Base-by-base conservation (phyloP, 2,888 invertebrate genomes). In the Agapostemon virescens region DNA sequence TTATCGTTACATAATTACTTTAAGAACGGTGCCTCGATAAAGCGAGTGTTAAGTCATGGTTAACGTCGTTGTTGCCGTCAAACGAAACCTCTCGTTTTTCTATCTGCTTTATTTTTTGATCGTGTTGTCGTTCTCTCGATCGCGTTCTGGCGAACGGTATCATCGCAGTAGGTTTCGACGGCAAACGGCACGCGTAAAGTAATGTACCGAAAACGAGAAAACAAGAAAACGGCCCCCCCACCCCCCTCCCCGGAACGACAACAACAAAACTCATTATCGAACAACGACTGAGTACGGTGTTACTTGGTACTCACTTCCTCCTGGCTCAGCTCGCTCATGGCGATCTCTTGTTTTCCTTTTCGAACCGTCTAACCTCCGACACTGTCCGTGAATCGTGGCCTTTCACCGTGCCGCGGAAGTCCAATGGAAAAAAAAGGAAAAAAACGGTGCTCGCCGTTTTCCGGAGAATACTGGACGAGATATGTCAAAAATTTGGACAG, bases 311-410 rank as follows among this genome's bases (percentile, higher is more conserved):
- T 95, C 94, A 97, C 97, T 96, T 97, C 97, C 93, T 97, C 97
- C 93, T 96, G 97, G 92, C 96, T 96, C 89, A 97, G 94, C 95
- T 97, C 97, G 94, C 96, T 96, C 97, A 97, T 97, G 86, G 86
- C 87, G 86, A 88, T 88, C 79, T 83, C 78, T 74, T 78, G 67
- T 83, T 85, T 82, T 73, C 71, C 69, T 74, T 77, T 67, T 79
- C 63, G 49, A 49, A 45, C 64, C 42, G 52, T 79, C 58, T 75
- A 78, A 83, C 69, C 77, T 76, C 66, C 72, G 71, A 67, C 72
- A 73, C 77, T n/a, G 55, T 33, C 58, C 67, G 73, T 55, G 76
- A 74, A 68, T 30, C 71, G 72, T 58, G 38, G 71, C 58, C 71
- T 69, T 70, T 69, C 36, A 58, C 55, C 45, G 69, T 63, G 33